Conservation (phyloP, 1,140 invertebrate species). For the Archivesica marissinica region DNA sequence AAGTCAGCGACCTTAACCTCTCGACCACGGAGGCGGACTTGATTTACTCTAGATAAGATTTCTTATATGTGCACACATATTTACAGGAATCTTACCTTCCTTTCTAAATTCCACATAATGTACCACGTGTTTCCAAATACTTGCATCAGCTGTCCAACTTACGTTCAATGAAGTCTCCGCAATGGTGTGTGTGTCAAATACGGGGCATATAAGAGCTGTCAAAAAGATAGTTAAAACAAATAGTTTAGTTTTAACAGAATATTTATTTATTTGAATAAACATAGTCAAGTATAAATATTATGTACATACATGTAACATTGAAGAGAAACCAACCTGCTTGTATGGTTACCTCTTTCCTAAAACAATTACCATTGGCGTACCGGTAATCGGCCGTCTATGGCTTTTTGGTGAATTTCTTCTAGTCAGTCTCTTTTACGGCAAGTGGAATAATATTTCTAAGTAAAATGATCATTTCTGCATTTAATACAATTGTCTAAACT, state of each 20-base stretch:
- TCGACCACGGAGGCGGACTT: neutral
- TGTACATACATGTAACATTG: neutral
- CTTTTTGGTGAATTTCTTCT: too few relatives aligned
- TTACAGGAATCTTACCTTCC: slow-evolving; percentile 67
- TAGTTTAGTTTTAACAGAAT: neutral
- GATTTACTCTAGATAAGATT: neutral
- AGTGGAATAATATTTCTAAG: too few relatives aligned
- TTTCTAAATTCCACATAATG: slow-evolving; percentile 94
- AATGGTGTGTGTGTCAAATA: slow-evolving; percentile 90
- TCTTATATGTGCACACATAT: neutral
- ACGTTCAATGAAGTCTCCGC: slow-evolving; percentile 87
- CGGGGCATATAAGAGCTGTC: slow-evolving; percentile 90
- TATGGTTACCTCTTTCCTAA: neutral
- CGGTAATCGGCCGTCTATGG: too few relatives aligned
- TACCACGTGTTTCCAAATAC: slow-evolving; percentile 90
- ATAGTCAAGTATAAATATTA: neutral
- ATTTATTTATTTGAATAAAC: neutral
- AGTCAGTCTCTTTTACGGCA: too few relatives aligned
- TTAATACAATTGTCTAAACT: too few relatives aligned
- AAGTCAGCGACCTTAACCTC: neutral
- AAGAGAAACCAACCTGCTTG: neutral
- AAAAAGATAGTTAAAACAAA: neutral
- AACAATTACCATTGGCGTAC: too few relatives aligned
- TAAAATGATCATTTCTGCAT: too few relatives aligned
- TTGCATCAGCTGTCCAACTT: slow-evolving; percentile 88